These are phyloP conservation scores for Cettia cetti DNA, from an alignment of 2,113 vertebrate species.

Conservation along the genomic window DNA sequence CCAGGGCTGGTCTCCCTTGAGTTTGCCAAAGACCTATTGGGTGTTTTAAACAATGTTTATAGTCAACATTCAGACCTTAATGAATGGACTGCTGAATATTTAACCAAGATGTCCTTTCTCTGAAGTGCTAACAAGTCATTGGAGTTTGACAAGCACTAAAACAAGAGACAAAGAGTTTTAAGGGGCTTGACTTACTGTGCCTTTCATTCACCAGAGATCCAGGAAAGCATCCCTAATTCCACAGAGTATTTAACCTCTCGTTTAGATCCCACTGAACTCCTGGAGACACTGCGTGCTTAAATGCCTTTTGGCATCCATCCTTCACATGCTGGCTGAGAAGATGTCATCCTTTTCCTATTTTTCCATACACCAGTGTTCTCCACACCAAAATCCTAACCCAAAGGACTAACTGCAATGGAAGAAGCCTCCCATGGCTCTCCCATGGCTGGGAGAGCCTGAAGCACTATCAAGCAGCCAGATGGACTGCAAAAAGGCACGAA, in stretches of 20 bases:
- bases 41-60: background rate
- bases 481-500: background rate
- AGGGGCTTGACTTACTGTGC: conserved; percentile 12
- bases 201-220: background rate
- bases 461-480: conserved; percentile 29
- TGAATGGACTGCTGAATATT: conserved; percentile 51
- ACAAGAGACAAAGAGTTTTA: conserved; percentile 26
- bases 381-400: background rate
- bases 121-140: conserved; percentile 1
- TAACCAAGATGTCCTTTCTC: conserved; percentile 29
- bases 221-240: conserved; percentile 28
- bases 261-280: conserved; percentile 7
- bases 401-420: background rate
- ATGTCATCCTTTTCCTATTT: background rate
- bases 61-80: background rate
- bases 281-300: background rate
- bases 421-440: too few relatives aligned
- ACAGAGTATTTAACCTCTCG: conserved; percentile 33
- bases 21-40: background rate
- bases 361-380: background rate
- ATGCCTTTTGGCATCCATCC: background rate
- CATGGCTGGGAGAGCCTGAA: background rate
- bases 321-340: background rate
- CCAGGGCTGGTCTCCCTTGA: background rate
- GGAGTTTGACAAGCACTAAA: conserved; percentile 46